Base-by-base conservation (phyloP, 2,888 invertebrate genomes). In the Galerucella calmariensis region DNA sequence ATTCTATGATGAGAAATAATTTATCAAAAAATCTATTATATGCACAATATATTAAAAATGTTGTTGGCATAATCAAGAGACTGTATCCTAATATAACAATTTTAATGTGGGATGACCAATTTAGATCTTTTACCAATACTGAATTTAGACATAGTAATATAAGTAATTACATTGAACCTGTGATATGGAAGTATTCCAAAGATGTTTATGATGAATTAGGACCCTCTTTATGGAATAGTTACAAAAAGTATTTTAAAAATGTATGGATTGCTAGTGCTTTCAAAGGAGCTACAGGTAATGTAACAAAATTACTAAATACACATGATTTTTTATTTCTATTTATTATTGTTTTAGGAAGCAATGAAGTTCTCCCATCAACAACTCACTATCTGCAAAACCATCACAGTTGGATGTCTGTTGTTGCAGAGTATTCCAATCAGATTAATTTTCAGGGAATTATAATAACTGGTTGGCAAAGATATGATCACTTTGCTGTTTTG, bases 191-290 rank as follows among this genome's bases (percentile, higher is more conserved):
- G 73, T 94, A 94, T 81, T 87, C 89, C 1, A 86, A 86, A 14
- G 88, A 89, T 74, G 87, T 88, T 51, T 84, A 83, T 62, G 83
- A 83, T 35, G 84, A 84, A 69, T 79, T 86, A 69, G 85, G 84
- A 11, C 84, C 84, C 1, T 81, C 80, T 69, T 79, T 90, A 35
- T 90, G 90, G 91, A 88, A 90, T 65, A 90, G 88, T 78, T 92
- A 92, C 79, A 85, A 89, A 0, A 81, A 86, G 6, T 87, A 91
- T 11, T 96, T 96, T 86, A 87, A 89, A 2, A 89, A 90, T 53
- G 88, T 95, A 27, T 96, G 96, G 95, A 89, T 94, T 61, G 95
- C 95, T 0, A 92, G 94, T 75, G 95, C 96, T 0, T 97, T 92
- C 83, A 97, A 96, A 89, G 97, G 96, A 0, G 92, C 93, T 0